Evolutionary conservation across 1,140 invertebrate species (phyloP), one percentile per base, ranked within the genome.

Genomic region (Drosophila willistoni): DNA sequence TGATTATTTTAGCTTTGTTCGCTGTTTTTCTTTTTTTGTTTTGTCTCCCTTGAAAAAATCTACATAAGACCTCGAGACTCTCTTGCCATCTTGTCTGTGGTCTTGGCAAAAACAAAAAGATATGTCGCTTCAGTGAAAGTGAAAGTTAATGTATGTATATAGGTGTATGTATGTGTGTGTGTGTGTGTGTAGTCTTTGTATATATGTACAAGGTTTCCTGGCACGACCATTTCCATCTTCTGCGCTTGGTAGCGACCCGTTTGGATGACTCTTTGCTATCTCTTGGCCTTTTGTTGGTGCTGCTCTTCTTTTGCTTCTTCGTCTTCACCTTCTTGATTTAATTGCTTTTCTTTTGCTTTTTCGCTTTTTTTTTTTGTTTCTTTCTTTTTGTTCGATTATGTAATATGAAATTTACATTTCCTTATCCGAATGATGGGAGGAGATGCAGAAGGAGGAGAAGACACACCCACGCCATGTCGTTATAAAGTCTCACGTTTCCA

Each of bases 21-120:
- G 55, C 56, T 60, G 25, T 47, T 29, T 55, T 60, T 62, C 56
- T 73, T 71, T 77, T 77, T 71, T 89, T 81, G 69, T 74, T 87
- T 87, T 83, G 72, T 64, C 67, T 51, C 80, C 59, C 67, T 42
- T 77, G 36, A 54, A 67, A 59, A 89, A 89, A 89, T 89, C 84
- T 89, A 85, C 84, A 89, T 89, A 89, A 78, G 75, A 79, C 68
- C 34, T 3, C 34, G 34, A 36, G 34, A 36, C 34, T 39, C 12
- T 68, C 63, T 64, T 70, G 61, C 56, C 57, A 54, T 33, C 66
- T 71, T 54, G 57, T 66, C 36, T 72, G 77, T 79, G 78, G 83
- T 87, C 79, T 79, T 86, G 64, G 84, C 77, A 77, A 89, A 86
- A 86, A 87, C 68, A 82, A 86, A 76, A 70, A 29, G 29, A 29